Conservation (phyloP, 2,797 vertebrate genomes). For the Heteromormyrus szaboi region DNA sequence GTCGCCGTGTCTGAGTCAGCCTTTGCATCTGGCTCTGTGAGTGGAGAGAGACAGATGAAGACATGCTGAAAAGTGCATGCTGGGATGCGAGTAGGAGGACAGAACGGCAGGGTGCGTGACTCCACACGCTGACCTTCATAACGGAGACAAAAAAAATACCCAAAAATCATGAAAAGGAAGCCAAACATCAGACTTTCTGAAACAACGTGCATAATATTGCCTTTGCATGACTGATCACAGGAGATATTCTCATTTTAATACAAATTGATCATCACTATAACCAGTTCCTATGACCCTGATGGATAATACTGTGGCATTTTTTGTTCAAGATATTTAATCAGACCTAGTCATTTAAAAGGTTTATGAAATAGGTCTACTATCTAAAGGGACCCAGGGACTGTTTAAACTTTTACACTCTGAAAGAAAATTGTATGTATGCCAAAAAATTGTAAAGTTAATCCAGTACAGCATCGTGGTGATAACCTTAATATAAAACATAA, state of each 20-base stretch:
- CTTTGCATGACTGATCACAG: not conserved
- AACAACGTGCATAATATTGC: not conserved
- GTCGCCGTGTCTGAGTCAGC: conserved; percentile 63
- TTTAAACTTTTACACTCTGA: conserved; percentile 5
- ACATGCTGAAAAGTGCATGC: not conserved
- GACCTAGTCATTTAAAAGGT: not conserved
- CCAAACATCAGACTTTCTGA: not conserved
- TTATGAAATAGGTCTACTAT: not conserved
- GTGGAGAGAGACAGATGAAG: conserved; percentile 17
- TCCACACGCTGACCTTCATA: not conserved
- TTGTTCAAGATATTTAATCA: not conserved
- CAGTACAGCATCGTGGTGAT: not conserved
- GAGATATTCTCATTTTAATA: not conserved
- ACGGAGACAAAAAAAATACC: not conserved
- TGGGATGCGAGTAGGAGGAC: not conserved
- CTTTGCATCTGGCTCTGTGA: conserved; percentile 51
- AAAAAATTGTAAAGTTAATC: not conserved
- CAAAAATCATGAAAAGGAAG: not conserved
- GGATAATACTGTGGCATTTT: not conserved
- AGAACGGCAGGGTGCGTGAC: not conserved
- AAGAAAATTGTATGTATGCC: not conserved
- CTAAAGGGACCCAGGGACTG: not conserved
- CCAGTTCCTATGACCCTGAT: not conserved
- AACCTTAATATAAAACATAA: not conserved
- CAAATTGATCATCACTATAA: not conserved